Evolutionary conservation across 2,797 vertebrate genomes (phyloP).

Genomic region (Selene dorsalis): DNA sequence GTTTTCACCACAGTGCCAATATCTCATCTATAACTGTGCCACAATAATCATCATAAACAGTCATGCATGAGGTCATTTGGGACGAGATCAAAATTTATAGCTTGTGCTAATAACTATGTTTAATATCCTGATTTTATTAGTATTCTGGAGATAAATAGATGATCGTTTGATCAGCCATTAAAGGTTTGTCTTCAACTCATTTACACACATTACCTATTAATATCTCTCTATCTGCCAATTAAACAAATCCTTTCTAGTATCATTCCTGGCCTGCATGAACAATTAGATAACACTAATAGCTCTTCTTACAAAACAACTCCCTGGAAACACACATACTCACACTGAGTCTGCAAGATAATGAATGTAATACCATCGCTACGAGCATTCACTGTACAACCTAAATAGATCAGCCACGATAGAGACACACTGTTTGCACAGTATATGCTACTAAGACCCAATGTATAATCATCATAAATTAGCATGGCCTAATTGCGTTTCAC

Average conservation of each 20-base stretch:
- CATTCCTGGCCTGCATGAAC: slow-evolving; percentile 43
- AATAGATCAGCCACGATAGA: slow-evolving; percentile 36
- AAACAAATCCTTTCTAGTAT: slow-evolving; percentile 39
- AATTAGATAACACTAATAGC: slow-evolving; percentile 51
- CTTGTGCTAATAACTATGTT: slow-evolving; percentile 42
- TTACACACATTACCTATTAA: slow-evolving; percentile 59
- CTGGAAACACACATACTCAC: slow-evolving; percentile 30
- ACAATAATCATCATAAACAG: slow-evolving; percentile 45
- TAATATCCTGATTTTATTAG: slow-evolving; percentile 64
- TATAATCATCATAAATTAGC: slow-evolving; percentile 73
- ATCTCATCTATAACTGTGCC: slow-evolving; percentile 42
- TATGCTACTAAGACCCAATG: slow-evolving; percentile 30
- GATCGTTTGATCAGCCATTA: slow-evolving; percentile 40
- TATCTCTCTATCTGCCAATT: slow-evolving; percentile 59
- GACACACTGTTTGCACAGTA: slow-evolving; percentile 45
- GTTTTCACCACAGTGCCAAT: slow-evolving; percentile 37
- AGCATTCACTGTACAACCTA: slow-evolving; percentile 39
- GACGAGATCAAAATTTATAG: slow-evolving; percentile 39
- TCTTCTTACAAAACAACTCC: slow-evolving; percentile 28
- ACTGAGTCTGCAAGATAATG: slow-evolving; percentile 38
- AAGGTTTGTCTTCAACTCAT: slow-evolving; percentile 45
- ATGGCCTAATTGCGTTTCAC: slow-evolving; percentile 72
- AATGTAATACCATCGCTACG: slow-evolving; percentile 38
- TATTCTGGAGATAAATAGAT: slow-evolving; percentile 36
- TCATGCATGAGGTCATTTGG: slow-evolving; percentile 30